Evolutionary conservation across 2,113 vertebrate species (phyloP), one percentile per base, ranked within the genome.

Genomic region (Campylomormyrus tamandua): DNA sequence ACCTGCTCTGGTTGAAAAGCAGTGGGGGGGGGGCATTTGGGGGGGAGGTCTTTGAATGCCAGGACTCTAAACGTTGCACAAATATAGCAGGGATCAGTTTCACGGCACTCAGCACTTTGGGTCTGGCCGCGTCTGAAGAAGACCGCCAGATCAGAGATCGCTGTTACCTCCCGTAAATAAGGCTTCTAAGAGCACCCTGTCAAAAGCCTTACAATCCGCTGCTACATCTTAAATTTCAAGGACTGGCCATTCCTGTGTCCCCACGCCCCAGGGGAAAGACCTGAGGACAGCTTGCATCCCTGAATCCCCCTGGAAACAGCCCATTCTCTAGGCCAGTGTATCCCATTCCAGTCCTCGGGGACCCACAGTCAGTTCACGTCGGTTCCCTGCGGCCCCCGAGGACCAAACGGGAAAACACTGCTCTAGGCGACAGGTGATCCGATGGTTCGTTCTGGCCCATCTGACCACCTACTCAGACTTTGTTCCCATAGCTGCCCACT

Each of bases 1-100:
- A 89, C 89, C 89, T 89, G 80, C 89, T 89, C 80, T 52, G 35
- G 35, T 21, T 66, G n/a, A 50, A 42, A 45, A 66, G 27, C 27
- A 11, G 21, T 19, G 5, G 42, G 42, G 74, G 49, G 21, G 74
- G 52, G 4, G 52, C 50, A 19, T 19, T 42, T 17, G 39, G 6
- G 39, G 27, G 19, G 35, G 27, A 10, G 7, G 50, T 19, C 80
- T 39, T 24, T 39, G 50, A 46, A 45, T 53, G 52, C 35, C 83
- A n/a, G 52, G 35, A 24, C 56, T 39, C 31, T 39, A 39, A 46
- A 80, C 1, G 89, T 0, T 35, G 77, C 39, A 53, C 42, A 85
- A 89, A 89, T 89, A 89, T 89, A 89, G 89, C 31, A 35, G 77
- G 24, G 89, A 48, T 89, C 89, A 31, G 39, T 84, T 85, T 84